Evolutionary conservation across 2,113 vertebrate genomes (phyloP).

Genomic region (Natator depressus): DNA sequence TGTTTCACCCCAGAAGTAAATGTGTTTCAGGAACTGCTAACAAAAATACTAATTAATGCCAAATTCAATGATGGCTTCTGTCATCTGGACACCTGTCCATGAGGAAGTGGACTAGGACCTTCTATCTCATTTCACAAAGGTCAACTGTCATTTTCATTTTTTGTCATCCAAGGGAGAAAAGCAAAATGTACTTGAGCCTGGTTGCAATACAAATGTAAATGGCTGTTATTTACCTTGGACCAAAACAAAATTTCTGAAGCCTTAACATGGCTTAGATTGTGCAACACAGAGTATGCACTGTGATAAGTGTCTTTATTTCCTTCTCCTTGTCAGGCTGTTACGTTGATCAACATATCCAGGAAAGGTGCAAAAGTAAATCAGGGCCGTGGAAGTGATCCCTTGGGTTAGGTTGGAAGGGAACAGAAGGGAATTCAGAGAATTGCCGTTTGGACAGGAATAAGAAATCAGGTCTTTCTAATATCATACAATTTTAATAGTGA

Average conservation of each 20-base stretch:
- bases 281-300: rapidly evolving
- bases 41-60: neutral
- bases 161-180: neutral
- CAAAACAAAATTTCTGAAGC: rapidly evolving
- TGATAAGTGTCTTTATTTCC: neutral
- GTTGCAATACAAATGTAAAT: rapidly evolving
- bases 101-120: neutral
- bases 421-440: neutral
- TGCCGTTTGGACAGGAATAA: neutral
- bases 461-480: neutral
- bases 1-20: neutral
- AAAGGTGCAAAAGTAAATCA: neutral
- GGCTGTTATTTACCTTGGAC: rapidly evolving
- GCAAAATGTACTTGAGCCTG: rapidly evolving
- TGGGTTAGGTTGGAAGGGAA: neutral
- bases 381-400: neutral
- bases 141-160: rapidly evolving
- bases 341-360: neutral
- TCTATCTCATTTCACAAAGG: neutral
- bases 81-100: neutral
- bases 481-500: neutral
- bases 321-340: neutral
- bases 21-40: neutral
- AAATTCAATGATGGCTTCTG: neutral
- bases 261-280: rapidly evolving